A percentile compares a stretch with the other conserved stretches of the same genome.
Evolutionary conservation across 2,113 vertebrate species (phyloP).

Genomic region (Ranitomeya variabilis): DNA sequence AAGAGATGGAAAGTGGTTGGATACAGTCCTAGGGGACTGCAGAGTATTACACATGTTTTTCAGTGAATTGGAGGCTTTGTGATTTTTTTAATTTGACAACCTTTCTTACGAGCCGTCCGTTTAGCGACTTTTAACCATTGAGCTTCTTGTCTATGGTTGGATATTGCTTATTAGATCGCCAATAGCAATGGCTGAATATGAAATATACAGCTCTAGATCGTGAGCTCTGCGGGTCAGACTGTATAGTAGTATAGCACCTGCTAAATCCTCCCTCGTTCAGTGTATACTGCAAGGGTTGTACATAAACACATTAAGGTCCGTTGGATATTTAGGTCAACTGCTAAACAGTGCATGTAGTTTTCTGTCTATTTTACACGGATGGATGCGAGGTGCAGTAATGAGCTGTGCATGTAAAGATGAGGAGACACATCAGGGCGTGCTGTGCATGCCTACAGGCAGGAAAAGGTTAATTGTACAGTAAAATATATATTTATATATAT

Average conservation of each 20-base stretch:
- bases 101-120: background rate
- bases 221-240: background rate
- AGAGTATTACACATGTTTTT: too few species aligned
- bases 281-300: slow-evolving; percentile 44
- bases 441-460: slow-evolving; percentile 50
- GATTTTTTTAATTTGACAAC: too few species aligned
- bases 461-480: slow-evolving; percentile 51
- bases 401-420: slow-evolving; percentile 21
- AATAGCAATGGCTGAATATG: background rate
- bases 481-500: too few species aligned
- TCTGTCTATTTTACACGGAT: slow-evolving; percentile 46
- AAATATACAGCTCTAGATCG: background rate
- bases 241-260: slow-evolving; percentile 8
- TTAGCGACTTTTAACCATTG: background rate
- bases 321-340: slow-evolving; percentile 51
- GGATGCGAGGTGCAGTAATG: slow-evolving; percentile 37
- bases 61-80: too few species aligned
- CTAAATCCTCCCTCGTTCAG: background rate
- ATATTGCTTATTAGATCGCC: background rate
- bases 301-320: slow-evolving; percentile 42
- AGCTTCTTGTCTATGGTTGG: background rate
- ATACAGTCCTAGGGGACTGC: too few species aligned
- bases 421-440: slow-evolving; percentile 15
- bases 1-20: too few species aligned
- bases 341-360: slow-evolving; percentile 23